phyloP scores from a whole-genome alignment of 2,113 vertebrate species.

The Girardinichthys multiradiatus region DNA sequence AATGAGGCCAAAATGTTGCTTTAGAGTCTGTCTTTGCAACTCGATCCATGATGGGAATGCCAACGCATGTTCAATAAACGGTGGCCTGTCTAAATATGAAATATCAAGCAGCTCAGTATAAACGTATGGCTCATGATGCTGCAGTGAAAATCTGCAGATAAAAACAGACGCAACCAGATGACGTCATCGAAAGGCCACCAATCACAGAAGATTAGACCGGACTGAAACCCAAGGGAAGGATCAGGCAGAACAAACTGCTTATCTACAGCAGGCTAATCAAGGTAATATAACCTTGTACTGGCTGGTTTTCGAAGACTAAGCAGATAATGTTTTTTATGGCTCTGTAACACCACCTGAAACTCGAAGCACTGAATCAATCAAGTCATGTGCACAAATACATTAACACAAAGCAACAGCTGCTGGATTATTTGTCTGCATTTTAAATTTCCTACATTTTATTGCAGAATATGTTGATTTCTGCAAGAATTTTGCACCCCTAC shows the following conservation, averaged over 20 bases:
- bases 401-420: neutral
- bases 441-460: neutral
- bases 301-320: neutral
- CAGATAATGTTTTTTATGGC: constrained; percentile 1
- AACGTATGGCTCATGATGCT: neutral
- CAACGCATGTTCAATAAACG: neutral
- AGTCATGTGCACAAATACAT: too few species aligned
- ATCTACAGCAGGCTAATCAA: neutral
- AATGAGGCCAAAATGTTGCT: too few species aligned
- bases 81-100: neutral
- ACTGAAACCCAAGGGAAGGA: neutral
- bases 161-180: neutral
- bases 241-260: neutral
- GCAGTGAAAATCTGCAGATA: neutral
- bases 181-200: neutral
- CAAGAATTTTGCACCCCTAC: neutral
- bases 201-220: neutral
- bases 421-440: neutral
- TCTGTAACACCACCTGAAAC: neutral
- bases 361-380: neutral
- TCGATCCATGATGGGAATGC: neutral
- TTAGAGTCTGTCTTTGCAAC: neutral
- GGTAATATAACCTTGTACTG: neutral
- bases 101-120: neutral
- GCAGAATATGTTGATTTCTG: neutral